phyloP scores from a whole-genome alignment of 2,888 invertebrate species.

The Drosophila austrosaltans region DNA sequence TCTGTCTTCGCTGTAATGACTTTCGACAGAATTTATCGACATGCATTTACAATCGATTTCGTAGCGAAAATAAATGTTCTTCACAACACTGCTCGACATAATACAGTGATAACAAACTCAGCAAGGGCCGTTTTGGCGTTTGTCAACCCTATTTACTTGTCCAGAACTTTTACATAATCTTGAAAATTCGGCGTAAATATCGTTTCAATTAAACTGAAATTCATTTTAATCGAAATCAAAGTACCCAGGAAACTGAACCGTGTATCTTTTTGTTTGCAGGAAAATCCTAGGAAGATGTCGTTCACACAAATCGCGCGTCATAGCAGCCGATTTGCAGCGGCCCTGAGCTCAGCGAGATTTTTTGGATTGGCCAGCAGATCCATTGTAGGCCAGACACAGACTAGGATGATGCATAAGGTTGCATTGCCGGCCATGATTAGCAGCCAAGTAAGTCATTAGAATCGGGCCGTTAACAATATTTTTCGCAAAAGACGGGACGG shows the following conservation, averaged over 20 bases:
- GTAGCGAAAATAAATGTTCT: neutral
- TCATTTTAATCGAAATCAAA: neutral
- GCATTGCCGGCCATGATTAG: conserved; percentile 74
- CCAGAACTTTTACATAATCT: conserved; percentile 81
- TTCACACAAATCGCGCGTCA: conserved; percentile 82
- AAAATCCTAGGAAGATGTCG: conserved; percentile 72
- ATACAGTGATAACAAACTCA: neutral
- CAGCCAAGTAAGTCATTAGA: conserved; percentile 62
- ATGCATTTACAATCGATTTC: neutral
- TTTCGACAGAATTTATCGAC: neutral
- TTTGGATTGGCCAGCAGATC: conserved; percentile 52
- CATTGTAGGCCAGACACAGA: conserved; percentile 69
- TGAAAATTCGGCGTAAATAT: conserved; percentile 69
- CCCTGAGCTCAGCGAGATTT: conserved; percentile 59
- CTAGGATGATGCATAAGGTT: conserved; percentile 80
- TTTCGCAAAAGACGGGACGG: neutral
- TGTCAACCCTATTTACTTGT: conserved; percentile 50
- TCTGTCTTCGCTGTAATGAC: neutral
- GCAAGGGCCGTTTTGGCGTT: neutral
- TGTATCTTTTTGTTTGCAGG: conserved; percentile 43
- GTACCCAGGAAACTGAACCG: conserved; percentile 3
- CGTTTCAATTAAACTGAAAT: neutral
- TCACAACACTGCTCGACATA: neutral
- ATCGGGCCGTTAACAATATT: neutral
- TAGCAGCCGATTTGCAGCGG: conserved; percentile 77